Evolutionary conservation across 2,888 invertebrate genomes (phyloP), one percentile per base, ranked within the genome.

Genomic region (Drosophila kambysellisi): DNA sequence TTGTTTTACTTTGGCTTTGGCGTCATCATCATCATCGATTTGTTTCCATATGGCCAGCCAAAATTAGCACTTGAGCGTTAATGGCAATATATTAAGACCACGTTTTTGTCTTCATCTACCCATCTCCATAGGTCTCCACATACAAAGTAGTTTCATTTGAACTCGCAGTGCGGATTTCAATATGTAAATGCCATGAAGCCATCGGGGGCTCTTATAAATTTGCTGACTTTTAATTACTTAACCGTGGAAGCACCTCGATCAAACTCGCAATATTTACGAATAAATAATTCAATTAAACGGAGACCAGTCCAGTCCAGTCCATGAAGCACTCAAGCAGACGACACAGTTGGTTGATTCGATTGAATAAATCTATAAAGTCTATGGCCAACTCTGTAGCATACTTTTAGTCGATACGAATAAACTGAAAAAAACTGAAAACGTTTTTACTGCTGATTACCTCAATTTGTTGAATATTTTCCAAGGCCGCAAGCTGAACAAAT

Each of bases 31-130:
- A 57, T 62, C 52, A 17, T 51, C 63, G n/a, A 25, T 64, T 59
- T 63, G 70, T 62, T 74, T 63, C 9, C 68, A 70, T 57, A 60
- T 43, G 73, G 57, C 70, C 72, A 74, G 77, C 77, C 76, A 75
- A 91, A 91, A 89, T 91, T 91, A 91, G 81, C 92, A 89, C 84
- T 77, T 81, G 63, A 67, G 71, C 82, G 91, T 83, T 91, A 91
- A 91, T 90, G 76, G 79, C 77, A 77, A 74, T 76, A 76, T 86
- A 83, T 90, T 86, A 80, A 80, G 76, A 81, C 71, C 78, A 54
- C 70, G 72, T 67, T 70, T 62, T 63, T 15, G 69, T 32, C 29
- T 43, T 37, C 7, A 30, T 15, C 56, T 56, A 37, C 35, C 17
- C 48, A 12, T 8, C 50, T 33, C 50, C 41, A 53, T 58, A n/a